phyloP scores from a whole-genome alignment of 1,140 invertebrate genomes.

The Heliconius congener region DNA sequence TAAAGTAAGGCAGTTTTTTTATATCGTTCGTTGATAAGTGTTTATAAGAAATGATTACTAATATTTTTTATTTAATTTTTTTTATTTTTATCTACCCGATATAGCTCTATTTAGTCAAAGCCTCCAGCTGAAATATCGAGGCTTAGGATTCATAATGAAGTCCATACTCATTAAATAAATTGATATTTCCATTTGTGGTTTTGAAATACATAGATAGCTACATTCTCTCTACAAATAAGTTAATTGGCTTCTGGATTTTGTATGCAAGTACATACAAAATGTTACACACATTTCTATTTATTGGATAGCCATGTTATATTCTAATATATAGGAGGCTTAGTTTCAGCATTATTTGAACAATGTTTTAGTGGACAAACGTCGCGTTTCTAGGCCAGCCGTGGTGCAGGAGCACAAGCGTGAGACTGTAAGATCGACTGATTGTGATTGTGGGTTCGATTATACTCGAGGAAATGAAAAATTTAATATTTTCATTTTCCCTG shows the following conservation, averaged over 20 bases:
- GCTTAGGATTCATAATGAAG: background rate
- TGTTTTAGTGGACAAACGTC: background rate
- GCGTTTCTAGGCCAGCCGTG: no score
- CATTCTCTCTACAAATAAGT: constrained; percentile 15
- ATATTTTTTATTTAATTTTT: no score
- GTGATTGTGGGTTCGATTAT: no score
- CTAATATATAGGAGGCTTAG: constrained; percentile 25
- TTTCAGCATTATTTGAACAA: constrained; percentile 22
- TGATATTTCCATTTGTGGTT: background rate
- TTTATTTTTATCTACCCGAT: background rate
- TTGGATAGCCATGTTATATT: constrained; percentile 25
- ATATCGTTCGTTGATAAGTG: no score
- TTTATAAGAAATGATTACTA: background rate
- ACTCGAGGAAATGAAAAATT: no score
- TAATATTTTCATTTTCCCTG: no score
- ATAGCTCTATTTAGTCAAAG: background rate
- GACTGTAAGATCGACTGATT: no score
- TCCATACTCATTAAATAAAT: background rate
- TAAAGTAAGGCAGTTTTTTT: background rate
- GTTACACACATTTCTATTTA: constrained; percentile 23
- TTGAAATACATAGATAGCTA: constrained; percentile 21
- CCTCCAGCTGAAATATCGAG: background rate
- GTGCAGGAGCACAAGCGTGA: no score
- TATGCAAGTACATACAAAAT: background rate
- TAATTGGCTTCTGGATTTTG: constrained; percentile 23